phyloP scores from a whole-genome alignment of 64 coral and sea anemone genomes.

The Acropora yongei region DNA sequence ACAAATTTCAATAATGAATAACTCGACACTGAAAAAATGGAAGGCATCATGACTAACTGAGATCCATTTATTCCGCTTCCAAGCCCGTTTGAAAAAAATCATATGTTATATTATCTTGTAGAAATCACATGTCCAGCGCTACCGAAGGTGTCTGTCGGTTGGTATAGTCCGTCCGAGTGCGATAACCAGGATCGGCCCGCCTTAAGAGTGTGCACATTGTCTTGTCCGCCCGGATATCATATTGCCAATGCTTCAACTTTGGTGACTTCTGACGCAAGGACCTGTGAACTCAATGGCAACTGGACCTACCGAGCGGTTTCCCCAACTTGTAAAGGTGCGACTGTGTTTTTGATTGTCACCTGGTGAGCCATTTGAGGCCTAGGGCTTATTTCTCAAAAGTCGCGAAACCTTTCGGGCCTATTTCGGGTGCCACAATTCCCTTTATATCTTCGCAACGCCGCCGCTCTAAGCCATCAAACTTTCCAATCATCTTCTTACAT shows the following conservation, averaged over 20 bases:
- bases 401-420: no score
- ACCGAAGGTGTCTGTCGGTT: constrained; percentile 4
- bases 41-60: not conserved
- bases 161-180: not conserved
- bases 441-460: no score
- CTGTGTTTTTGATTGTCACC: no score
- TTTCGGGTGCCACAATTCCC: no score
- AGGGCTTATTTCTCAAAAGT: no score
- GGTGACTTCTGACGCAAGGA: not conserved
- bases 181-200: not conserved
- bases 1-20: no score
- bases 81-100: not conserved
- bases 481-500: not conserved
- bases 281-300: constrained; percentile 11
- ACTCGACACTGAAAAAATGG: not conserved
- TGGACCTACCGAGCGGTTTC: constrained; percentile 16
- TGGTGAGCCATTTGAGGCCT: no score
- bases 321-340: constrained; percentile 44
- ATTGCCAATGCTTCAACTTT: not conserved
- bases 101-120: not conserved
- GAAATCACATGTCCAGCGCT: constrained; percentile 33
- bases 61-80: not conserved
- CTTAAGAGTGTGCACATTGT: not conserved
- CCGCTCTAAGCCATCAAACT: not conserved
- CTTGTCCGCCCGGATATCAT: constrained; percentile 48